Base-by-base conservation (phyloP, 2,888 invertebrate species). In the Apotomis betuletana region DNA sequence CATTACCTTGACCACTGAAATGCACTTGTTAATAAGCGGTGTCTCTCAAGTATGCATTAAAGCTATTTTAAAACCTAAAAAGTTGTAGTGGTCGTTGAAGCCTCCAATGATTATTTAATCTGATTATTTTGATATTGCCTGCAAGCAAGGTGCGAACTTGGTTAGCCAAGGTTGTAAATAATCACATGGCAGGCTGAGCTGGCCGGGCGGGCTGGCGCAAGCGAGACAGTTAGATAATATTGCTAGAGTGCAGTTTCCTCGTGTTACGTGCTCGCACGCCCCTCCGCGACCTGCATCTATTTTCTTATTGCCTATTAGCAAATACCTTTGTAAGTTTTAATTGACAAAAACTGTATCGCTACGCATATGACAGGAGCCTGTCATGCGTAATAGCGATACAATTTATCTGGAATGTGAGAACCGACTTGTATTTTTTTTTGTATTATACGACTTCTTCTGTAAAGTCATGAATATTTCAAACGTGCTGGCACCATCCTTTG, bases 161-260 rank as follows among this genome's bases (percentile, higher is more conserved):
- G 41, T 41, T 41, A 41, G 6, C 5, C 41, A 41, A 6, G 5
- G 6, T 6, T 41, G 6, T 41, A 6, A 41, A 41, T 5, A 41
- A 41, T 41, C 41, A 41, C 41, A 6, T 41, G 5, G 41, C 41
- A 41, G 41, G 41, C 41, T 41, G 4, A 6, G 41, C 41, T 41
- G 5, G 41, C 41, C 3, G 41, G 41, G 41, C 41, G 5, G 41
- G 4, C 41, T 1, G 5, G 41, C 6, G 62, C 77, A 73, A 77
- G 71, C 76, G 70, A 75, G 74, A 60, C 77, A 75, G 83, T 90
- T 89, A 88, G 87, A 88, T 90, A 90, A 90, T 83, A 79, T 83
- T 80, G 81, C 81, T 79, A 86, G 82, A 85, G 80, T 77, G 80
- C 78, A 67, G 80, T 86, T 91, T 91, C 88, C 90, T 88, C 73